Base-by-base conservation (phyloP, 2,888 invertebrate species). In the Anarsia innoxiella region DNA sequence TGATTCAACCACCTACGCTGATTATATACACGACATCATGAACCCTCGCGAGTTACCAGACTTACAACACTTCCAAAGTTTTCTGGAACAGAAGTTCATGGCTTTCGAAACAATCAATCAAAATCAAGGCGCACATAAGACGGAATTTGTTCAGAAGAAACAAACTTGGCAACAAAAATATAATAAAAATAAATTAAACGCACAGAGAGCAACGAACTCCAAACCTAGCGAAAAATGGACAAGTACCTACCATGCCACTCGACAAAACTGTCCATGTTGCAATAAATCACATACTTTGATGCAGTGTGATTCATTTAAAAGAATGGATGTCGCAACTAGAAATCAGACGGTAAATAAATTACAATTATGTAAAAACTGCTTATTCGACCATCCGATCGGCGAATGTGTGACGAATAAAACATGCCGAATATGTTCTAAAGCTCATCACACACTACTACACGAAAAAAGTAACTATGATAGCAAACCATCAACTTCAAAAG, bases 61-160 rank as follows among this genome's bases (percentile, higher is more conserved):
- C 1, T 14, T 46, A 10, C 2, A 14, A 2, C 39, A 42, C 2
- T 41, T 44, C 14, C 4, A 40, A 3, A n/a, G 15, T 4, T 46
- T 42, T 25, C 25, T 46, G 12, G 44, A 44, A 27, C 15, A 1
- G 2, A 46, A 44, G 23, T 46, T 44, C 23, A 44, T 29, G 0
- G 34, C 42, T 12, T 15, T 44, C 3, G 45, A 46, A 23, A 9
- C 25, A 1, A 1, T 26, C 2, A 12, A 14, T 8, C 9, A 33
- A 13, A 15, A 6, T 23, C 12, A 26, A 23, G 14, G 11, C 15
- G n/a, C n/a, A n/a, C n/a, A n/a, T n/a, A 16, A 13, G 8, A 15
- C n/a, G 3, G 14, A 25, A 3, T 15, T 25, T 11, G 3, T 25
- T 12, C 6, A 10, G 6, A 10, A 10, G 5, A 36, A 34, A 13